Conservation (phyloP, 2,888 invertebrate genomes). For the Apamea anceps region DNA sequence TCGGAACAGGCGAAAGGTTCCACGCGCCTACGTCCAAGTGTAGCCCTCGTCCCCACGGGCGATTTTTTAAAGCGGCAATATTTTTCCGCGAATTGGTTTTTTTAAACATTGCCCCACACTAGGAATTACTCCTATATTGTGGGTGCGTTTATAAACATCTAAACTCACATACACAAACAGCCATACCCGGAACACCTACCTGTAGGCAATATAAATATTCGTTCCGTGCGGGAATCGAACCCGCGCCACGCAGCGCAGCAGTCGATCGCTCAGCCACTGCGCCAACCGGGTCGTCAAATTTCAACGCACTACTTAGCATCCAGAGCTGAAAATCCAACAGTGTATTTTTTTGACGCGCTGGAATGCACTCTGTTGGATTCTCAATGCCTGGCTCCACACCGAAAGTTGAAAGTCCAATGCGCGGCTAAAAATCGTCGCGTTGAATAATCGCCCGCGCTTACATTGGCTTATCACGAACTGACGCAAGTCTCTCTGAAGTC, state of each 20-base stretch:
- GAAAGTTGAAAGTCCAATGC: background rate
- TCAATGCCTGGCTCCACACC: background rate
- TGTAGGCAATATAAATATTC: no score
- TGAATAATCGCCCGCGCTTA: conserved; percentile 14
- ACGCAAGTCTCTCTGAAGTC: conserved; percentile 71
- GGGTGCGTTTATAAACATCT: no score
- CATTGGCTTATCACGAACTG: conserved; percentile 48
- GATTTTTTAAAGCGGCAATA: background rate
- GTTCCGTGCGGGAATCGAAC: no score
- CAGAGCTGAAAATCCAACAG: background rate
- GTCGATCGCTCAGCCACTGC: no score
- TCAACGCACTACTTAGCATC: background rate
- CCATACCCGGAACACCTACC: no score
- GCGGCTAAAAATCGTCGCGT: background rate
- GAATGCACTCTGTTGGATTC: background rate
- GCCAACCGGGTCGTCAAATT: no score
- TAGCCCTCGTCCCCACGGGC: background rate
- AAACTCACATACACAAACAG: no score
- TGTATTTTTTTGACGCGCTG: background rate
- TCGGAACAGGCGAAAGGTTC: conserved; percentile 76
- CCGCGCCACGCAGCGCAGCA: no score
- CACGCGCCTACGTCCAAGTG: conserved; percentile 63
- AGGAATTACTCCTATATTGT: no score
- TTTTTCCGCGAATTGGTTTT: background rate
- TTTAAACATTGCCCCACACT: no score